Evolutionary conservation across 2,113 vertebrate species (phyloP), one percentile per base, ranked within the genome.

Genomic region (Scolopax mira): DNA sequence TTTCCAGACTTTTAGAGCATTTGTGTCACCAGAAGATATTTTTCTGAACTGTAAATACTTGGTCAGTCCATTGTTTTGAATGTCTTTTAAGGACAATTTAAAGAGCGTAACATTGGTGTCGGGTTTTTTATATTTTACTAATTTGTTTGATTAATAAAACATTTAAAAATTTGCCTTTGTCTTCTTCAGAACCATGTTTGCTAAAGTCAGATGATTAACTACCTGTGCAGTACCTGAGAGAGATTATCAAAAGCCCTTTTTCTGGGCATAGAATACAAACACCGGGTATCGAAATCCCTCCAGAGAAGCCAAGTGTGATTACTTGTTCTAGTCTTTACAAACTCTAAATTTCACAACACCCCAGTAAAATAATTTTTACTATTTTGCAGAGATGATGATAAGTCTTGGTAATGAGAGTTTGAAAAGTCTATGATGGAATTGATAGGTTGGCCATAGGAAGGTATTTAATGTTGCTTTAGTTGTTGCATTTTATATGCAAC

Each of bases 111-210:
- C 13, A 54, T 10, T 94, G 42, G 5, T 13, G 84, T 90, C 33
- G 31, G 18, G 0, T 12, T 22, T 49, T 48, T 18, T 46, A 71
- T 15, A 54, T 71, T 84, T 78, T 69, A 24, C 46, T 55, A 25
- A 72, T 58, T 51, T 67, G 13, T 67, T 90, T 75, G 25, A 41
- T 89, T 49, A 95, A 97, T 96, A 94, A 94, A 96, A 64, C 55
- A 46, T 42, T 88, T 42, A 4, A 73, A 61, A 49, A 60, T 18
- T 21, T 33, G 10, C 8, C 54, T 86, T 89, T 88, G 41, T 88
- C 22, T 7, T 93, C 80, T 91, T 94, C 57, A 65, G 75, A 79
- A 39, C 33, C 3, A 10, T 80, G 16, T 73, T 77, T 88, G 28
- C 46, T 78, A 52, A 80, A 85, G 75, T 74, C 33, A 30, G 25